A percentile compares a stretch with the other conserved stretches of the same genome.
Conservation (phyloP, 2,113 vertebrate species). For the Ictalurus punctatus region DNA sequence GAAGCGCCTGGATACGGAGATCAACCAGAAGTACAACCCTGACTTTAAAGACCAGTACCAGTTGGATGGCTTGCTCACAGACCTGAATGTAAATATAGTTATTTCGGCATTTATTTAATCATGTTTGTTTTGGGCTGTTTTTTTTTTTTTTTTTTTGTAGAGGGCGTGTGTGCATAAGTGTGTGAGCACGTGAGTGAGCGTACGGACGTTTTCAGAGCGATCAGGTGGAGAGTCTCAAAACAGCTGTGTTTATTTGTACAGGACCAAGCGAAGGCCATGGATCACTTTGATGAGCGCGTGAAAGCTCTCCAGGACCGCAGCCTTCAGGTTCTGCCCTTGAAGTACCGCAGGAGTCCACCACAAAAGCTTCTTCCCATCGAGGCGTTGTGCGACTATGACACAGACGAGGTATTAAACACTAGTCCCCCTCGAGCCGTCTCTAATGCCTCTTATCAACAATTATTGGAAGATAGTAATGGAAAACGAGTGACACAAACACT, state of each 20-base stretch:
- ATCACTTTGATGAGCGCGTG: slow-evolving; percentile 83
- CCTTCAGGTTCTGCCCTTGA: slow-evolving; percentile 85
- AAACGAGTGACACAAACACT: not conserved
- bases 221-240: not conserved
- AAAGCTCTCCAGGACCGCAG: slow-evolving; percentile 82
- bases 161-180: not conserved
- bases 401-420: slow-evolving; percentile 77
- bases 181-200: not conserved
- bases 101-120: not conserved
- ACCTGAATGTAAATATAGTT: slow-evolving; percentile 82
- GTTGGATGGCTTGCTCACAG: slow-evolving; percentile 82
- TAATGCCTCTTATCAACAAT: not conserved
- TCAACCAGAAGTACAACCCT: slow-evolving; percentile 90
- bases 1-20: slow-evolving; percentile 84
- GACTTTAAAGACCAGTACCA: slow-evolving; percentile 96
- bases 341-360: slow-evolving; percentile 75
- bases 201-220: not conserved
- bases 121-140: not conserved
- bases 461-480: not conserved
- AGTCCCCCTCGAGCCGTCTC: not conserved
- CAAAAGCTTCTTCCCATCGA: slow-evolving; percentile 84
- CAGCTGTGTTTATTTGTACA: slow-evolving; percentile 59
- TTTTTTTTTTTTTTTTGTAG: not conserved
- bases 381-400: slow-evolving; percentile 89
- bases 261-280: slow-evolving; percentile 93